These are phyloP conservation scores for Gallinago solitaria DNA, from an alignment of 2,797 vertebrate species.

Conservation along the genomic window DNA sequence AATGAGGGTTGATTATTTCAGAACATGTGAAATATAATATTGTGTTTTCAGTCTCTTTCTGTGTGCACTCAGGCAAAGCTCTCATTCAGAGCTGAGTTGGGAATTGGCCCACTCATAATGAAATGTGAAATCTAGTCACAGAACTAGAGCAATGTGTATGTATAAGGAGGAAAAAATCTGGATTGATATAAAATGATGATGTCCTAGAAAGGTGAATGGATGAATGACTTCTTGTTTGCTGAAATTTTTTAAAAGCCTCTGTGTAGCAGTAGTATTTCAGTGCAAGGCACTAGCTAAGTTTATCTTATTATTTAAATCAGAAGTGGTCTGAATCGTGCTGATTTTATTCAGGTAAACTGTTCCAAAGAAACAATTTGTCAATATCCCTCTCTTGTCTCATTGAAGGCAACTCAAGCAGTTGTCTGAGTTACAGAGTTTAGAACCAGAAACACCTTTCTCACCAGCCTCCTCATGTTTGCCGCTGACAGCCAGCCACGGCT, in stretches of 20 bases:
- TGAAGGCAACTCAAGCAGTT: neutral
- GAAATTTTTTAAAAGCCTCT: neutral
- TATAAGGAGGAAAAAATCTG: neutral
- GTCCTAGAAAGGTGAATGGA: neutral
- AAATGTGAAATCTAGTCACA: neutral
- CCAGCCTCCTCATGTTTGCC: neutral
- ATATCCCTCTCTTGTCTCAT: neutral
- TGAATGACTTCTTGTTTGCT: neutral
- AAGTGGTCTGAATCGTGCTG: neutral
- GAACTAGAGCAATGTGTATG: accelerated
- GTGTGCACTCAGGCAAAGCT: neutral
- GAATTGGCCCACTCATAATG: neutral
- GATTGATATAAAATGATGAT: neutral
- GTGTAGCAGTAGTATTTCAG: neutral
- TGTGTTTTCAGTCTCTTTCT: neutral
- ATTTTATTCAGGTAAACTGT: neutral
- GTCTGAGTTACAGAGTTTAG: neutral
- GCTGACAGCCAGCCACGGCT: neutral
- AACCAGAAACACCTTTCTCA: neutral
- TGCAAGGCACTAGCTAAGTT: neutral
- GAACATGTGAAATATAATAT: neutral
- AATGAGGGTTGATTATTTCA: neutral
- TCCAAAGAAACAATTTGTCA: neutral
- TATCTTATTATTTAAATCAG: neutral
- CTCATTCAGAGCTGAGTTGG: neutral